These are phyloP conservation scores for Cryptoprocta ferox DNA, from an alignment of 2,797 vertebrate genomes.

Conservation along the genomic window DNA sequence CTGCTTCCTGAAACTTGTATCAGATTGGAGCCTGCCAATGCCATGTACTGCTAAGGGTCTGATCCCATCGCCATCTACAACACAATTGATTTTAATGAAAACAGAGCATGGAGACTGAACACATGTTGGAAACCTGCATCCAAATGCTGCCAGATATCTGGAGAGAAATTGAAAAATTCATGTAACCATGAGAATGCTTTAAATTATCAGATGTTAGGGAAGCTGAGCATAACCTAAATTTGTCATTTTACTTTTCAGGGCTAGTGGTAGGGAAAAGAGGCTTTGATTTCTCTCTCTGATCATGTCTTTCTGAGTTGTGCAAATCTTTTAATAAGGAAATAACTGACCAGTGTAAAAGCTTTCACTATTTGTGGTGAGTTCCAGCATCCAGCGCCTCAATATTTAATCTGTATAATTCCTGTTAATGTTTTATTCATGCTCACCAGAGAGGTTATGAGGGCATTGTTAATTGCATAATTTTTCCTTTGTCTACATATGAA, in stretches of 20 bases:
- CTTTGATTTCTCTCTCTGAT: slow-evolving; percentile 42
- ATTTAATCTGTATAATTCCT: slow-evolving; percentile 77
- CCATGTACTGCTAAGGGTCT: neutral
- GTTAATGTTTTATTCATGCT: slow-evolving; percentile 77
- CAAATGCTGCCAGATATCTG: neutral
- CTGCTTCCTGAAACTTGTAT: neutral
- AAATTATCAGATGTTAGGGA: slow-evolving; percentile 16
- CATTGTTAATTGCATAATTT: slow-evolving; percentile 73
- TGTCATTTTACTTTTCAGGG: slow-evolving; percentile 25
- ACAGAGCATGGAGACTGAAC: neutral
- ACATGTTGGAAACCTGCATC: neutral
- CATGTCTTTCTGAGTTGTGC: neutral
- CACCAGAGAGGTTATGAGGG: slow-evolving; percentile 42
- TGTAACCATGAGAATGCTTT: slow-evolving; percentile 1
- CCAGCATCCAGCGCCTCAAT: slow-evolving; percentile 65
- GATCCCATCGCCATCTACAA: neutral
- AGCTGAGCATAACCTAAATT: slow-evolving; percentile 16
- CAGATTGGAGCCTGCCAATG: neutral
- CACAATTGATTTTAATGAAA: slow-evolving; percentile 47
- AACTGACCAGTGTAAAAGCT: slow-evolving; percentile 60
- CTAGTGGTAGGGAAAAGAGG: slow-evolving; percentile 53
- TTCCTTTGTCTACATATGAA: slow-evolving; percentile 51
- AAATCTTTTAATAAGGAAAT: slow-evolving; percentile 73
- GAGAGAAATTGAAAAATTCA: slow-evolving; percentile 42
- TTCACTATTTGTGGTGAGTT: slow-evolving; percentile 68